Percentiles rank a stretch among this genome's conserved stretches.
Conservation (phyloP, 2,888 invertebrate genomes). For the Brassicogethes aeneus region DNA sequence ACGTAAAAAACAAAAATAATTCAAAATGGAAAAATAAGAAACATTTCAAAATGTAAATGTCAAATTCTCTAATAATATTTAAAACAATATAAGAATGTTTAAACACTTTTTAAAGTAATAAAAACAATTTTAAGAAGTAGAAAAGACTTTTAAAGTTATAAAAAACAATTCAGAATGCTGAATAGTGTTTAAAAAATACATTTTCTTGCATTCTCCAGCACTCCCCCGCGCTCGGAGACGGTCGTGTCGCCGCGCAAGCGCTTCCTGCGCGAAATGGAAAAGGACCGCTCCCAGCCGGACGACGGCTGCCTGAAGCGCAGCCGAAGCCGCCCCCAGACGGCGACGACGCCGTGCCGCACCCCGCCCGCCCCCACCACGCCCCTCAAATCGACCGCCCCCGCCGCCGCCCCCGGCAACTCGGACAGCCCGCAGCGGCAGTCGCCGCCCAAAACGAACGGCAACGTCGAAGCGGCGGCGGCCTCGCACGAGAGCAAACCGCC, state of each 20-base stretch:
- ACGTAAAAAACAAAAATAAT: too few species aligned
- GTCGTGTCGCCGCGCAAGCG: conserved; percentile 78
- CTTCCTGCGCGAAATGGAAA: conserved; percentile 67
- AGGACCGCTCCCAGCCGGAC: conserved; percentile 17
- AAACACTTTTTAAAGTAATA: too few species aligned
- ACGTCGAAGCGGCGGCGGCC: conserved; percentile 20
- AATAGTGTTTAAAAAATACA: too few species aligned
- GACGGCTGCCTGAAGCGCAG: conserved; percentile 30
- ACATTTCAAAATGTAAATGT: too few species aligned
- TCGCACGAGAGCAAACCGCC: neutral
- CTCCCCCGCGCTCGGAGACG: conserved; percentile 32
- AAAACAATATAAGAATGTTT: too few species aligned
- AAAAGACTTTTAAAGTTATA: too few species aligned
- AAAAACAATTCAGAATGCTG: too few species aligned
- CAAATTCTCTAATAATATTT: too few species aligned
- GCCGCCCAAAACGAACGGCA: conserved; percentile 7
- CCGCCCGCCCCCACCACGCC: conserved; percentile 8
- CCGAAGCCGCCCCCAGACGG: conserved; percentile 23
- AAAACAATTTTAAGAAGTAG: too few species aligned
- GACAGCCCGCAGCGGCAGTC: conserved; percentile 15
- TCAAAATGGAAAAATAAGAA: too few species aligned
- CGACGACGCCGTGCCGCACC: neutral
- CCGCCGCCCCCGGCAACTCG: conserved; percentile 13
- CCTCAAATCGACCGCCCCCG: conserved; percentile 6
- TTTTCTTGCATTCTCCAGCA: too few species aligned